Percentiles rank a stretch among this genome's conserved stretches.
These are phyloP conservation scores for Coturnix japonica DNA, from an alignment of 2,113 vertebrate species.

Conservation along the genomic window DNA sequence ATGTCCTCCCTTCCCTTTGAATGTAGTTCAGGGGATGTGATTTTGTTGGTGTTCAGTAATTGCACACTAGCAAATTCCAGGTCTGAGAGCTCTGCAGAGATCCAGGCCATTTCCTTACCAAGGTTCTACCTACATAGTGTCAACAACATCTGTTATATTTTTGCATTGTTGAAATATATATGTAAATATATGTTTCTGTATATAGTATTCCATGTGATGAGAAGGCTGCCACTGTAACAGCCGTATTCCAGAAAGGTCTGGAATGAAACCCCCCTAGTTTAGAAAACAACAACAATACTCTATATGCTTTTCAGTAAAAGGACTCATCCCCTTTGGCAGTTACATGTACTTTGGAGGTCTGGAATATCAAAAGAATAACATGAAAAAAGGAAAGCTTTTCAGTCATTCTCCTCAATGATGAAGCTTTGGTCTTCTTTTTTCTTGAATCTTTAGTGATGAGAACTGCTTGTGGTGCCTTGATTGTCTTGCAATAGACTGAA, in stretches of 20 bases:
- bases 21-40: background rate
- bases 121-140: background rate
- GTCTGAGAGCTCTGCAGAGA: background rate
- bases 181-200: too few relatives aligned
- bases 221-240: rapidly evolving
- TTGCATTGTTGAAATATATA: background rate
- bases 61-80: background rate
- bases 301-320: background rate
- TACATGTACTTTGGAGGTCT: background rate
- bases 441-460: background rate
- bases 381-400: background rate
- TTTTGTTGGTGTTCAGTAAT: background rate
- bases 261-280: background rate
- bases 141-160: background rate
- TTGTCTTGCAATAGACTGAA: background rate
- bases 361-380: rapidly evolving
- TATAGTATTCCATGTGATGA: background rate
- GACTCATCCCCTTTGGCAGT: background rate
- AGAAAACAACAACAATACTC: background rate
- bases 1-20: background rate
- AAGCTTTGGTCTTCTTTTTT: background rate
- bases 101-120: background rate
- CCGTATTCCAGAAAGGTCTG: background rate
- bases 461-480: background rate
- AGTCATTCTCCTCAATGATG: rapidly evolving